Percentiles rank a stretch among this genome's conserved stretches.
These are phyloP conservation scores for Neotoma lepida DNA, from an alignment of 2,113 vertebrate species.

Conservation along the genomic window DNA sequence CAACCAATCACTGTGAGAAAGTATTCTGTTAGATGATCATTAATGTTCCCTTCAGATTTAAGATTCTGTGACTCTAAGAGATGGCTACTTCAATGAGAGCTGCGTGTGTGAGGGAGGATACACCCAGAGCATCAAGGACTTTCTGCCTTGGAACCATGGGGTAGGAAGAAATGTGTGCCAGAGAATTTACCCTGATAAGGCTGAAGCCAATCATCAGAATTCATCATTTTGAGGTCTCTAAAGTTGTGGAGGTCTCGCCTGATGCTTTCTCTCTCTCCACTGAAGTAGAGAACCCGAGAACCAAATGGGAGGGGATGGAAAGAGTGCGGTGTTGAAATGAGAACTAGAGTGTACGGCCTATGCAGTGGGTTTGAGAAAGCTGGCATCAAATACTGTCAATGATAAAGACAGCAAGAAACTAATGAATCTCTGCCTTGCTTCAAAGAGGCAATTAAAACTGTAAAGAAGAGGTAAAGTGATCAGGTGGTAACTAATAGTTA, in stretches of 20 bases:
- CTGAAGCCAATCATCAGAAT: not conserved
- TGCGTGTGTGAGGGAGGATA: accelerated
- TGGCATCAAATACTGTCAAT: not conserved
- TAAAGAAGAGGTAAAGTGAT: slow-evolving; percentile 12
- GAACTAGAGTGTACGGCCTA: not conserved
- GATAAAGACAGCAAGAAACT: not conserved
- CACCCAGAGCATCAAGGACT: not conserved
- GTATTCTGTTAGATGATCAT: not conserved
- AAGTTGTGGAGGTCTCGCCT: not conserved
- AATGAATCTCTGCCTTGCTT: not conserved
- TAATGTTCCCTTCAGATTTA: not conserved
- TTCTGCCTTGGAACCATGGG: not conserved
- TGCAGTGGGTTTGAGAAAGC: not conserved
- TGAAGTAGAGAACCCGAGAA: not conserved
- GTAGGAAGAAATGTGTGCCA: not conserved
- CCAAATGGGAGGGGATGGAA: not conserved
- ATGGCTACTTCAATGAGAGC: not conserved
- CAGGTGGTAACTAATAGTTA: not conserved
- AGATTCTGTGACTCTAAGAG: not conserved
- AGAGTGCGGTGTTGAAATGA: not conserved
- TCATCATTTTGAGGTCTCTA: not conserved
- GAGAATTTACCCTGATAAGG: not conserved
- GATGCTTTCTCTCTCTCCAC: not conserved
- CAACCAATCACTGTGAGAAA: not conserved
- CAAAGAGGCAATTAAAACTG: slow-evolving; percentile 38